Conservation (phyloP, 2,888 invertebrate genomes). For the Drosophila birchii region DNA sequence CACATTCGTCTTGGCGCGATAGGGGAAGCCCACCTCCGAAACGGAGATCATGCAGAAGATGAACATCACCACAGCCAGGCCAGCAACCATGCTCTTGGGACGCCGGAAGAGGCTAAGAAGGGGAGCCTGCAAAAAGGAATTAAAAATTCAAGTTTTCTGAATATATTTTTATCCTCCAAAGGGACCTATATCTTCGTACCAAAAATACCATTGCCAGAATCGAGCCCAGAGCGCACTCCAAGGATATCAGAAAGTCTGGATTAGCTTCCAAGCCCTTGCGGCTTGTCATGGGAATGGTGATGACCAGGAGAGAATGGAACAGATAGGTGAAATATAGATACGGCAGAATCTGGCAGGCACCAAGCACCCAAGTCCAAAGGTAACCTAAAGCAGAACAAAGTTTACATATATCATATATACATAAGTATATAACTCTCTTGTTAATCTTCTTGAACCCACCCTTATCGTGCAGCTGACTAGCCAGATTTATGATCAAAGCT, state of each 20-base stretch:
- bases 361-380: constrained; percentile 73
- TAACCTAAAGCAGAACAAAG: constrained; percentile 52
- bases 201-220: constrained; percentile 81
- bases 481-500: constrained; percentile 74
- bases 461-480: constrained; percentile 71
- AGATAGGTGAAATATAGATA: constrained; percentile 85
- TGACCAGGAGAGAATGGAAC: constrained; percentile 84
- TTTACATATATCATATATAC: not conserved
- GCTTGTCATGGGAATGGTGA: constrained; percentile 87
- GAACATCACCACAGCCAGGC: constrained; percentile 58
- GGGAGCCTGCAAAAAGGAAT: constrained; percentile 71
- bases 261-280: constrained; percentile 85
- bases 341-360: constrained; percentile 84
- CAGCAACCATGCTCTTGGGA: constrained; percentile 65
- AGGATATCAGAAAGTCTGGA: constrained; percentile 86
- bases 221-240: constrained; percentile 81
- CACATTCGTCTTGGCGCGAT: constrained; percentile 84
- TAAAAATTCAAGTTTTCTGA: not conserved
- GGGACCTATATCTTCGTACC: constrained; percentile 59
- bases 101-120: constrained; percentile 77
- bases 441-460: constrained; percentile 53
- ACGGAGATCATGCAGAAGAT: constrained; percentile 77
- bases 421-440: not conserved
- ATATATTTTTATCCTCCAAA: accelerated
- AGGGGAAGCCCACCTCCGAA: constrained; percentile 87